phyloP scores from a whole-genome alignment of 2,888 invertebrate genomes.

The Chymomyza fuscimana region DNA sequence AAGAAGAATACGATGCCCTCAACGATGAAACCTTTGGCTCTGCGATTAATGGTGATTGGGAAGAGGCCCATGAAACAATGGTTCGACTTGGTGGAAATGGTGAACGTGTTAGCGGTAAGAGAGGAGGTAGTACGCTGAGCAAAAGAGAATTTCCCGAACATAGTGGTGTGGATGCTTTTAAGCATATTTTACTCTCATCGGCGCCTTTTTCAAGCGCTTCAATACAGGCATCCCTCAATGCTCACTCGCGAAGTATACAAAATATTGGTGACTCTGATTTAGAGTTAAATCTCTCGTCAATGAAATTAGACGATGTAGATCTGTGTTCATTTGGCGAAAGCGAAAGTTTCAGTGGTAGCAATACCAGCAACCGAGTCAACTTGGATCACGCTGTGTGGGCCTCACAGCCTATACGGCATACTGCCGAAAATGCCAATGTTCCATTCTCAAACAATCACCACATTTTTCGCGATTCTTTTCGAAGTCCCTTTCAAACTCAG shows the following conservation, averaged over 20 bases:
- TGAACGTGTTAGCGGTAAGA: conserved; percentile 45
- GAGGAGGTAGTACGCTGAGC: conserved; percentile 9
- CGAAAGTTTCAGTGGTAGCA: conserved; percentile 54
- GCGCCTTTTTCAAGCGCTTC: conserved; percentile 38
- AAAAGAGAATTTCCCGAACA: conserved; percentile 35
- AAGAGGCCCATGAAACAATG: conserved; percentile 86
- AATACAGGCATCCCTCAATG: conserved; percentile 31
- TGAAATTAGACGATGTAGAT: conserved; percentile 79
- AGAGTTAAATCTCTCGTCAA: conserved; percentile 77
- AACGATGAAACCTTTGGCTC: conserved; percentile 96
- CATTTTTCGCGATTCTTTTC: conserved; percentile 71
- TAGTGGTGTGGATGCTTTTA: conserved; percentile 39
- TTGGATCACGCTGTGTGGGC: conserved; percentile 81
- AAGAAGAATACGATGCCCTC: conserved; percentile 93
- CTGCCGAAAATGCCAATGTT: conserved; percentile 2
- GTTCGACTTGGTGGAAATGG: conserved; percentile 80
- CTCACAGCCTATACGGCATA: conserved; percentile 39
- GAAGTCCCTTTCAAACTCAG: conserved; percentile 66
- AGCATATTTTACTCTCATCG: conserved; percentile 34
- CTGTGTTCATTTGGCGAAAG: conserved; percentile 68
- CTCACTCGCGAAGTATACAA: conserved; percentile 33
- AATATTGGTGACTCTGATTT: conserved; percentile 77
- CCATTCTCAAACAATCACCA: conserved; percentile 56
- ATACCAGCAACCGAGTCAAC: conserved; percentile 58
- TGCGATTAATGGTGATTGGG: conserved; percentile 87